Conservation (phyloP, 2,797 vertebrate genomes). For the Pelobates cultripes region DNA sequence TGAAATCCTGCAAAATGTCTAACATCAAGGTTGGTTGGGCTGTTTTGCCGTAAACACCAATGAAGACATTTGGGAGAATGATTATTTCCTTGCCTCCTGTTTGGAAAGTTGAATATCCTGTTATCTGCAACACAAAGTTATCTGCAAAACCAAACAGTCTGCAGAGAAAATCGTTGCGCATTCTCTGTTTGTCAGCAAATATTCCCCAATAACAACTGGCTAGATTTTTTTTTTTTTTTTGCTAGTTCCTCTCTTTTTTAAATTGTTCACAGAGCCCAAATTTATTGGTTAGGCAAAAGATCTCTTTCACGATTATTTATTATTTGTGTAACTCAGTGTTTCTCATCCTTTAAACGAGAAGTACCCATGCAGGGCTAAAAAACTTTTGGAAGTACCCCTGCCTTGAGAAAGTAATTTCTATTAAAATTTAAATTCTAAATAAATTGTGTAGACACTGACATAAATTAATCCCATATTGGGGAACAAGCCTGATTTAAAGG, state of each 20-base stretch:
- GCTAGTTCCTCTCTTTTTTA: neutral
- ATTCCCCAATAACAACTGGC: slow-evolving; percentile 15
- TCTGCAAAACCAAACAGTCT: slow-evolving; percentile 10
- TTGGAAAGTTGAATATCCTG: slow-evolving; percentile 51
- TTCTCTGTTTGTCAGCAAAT: slow-evolving; percentile 43
- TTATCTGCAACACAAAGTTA: slow-evolving; percentile 16
- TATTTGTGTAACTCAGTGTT: too few relatives aligned
- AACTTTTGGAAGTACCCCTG: too few relatives aligned
- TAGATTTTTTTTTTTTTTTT: too few relatives aligned
- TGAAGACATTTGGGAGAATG: slow-evolving; percentile 45
- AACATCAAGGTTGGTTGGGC: slow-evolving; percentile 52
- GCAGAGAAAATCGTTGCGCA: neutral
- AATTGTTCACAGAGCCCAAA: neutral
- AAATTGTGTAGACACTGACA: too few relatives aligned
- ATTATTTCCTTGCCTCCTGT: slow-evolving; percentile 59
- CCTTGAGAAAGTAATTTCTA: too few relatives aligned
- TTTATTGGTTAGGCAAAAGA: neutral
- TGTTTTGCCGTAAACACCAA: slow-evolving; percentile 65
- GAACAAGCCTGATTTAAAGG: too few relatives aligned
- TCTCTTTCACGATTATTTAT: too few relatives aligned
- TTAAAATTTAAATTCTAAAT: too few relatives aligned
- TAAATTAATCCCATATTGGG: too few relatives aligned
- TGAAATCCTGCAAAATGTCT: slow-evolving; percentile 42
- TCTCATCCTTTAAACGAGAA: too few relatives aligned
- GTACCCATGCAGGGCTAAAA: too few relatives aligned